A percentile compares a stretch with the other conserved stretches of the same genome.
Conservation (phyloP, 1,140 invertebrate species). For the Pachypsylla venusta region DNA sequence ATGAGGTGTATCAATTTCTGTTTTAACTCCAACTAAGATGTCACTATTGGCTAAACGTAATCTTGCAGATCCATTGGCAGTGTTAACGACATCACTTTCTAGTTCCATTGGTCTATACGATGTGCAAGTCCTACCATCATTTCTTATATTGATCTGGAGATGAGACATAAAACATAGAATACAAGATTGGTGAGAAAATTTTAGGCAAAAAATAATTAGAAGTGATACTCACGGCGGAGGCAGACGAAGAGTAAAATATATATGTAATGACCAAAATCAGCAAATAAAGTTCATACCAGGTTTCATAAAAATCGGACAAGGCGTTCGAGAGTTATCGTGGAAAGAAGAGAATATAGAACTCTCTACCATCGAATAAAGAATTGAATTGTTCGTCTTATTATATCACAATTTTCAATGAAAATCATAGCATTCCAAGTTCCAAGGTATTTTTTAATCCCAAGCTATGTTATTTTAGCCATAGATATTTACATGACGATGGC, state of each 20-base stretch:
- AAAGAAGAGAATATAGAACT: too few relatives aligned
- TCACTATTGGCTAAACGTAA: slow-evolving; percentile 80
- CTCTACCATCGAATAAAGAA: too few relatives aligned
- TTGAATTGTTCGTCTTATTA: too few relatives aligned
- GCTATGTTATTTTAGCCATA: too few relatives aligned
- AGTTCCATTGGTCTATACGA: slow-evolving; percentile 83
- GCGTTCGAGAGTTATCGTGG: neutral
- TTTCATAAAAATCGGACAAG: neutral
- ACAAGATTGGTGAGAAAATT: neutral
- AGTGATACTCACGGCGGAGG: neutral
- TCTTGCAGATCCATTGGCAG: slow-evolving; percentile 79
- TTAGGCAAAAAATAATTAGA: neutral
- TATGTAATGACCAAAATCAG: neutral
- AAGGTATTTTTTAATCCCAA: too few relatives aligned
- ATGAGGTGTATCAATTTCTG: slow-evolving; percentile 69
- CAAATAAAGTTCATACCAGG: neutral
- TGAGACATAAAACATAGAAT: neutral
- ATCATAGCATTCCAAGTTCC: too few relatives aligned
- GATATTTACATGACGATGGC: too few relatives aligned
- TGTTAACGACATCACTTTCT: slow-evolving; percentile 75
- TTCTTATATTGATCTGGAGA: slow-evolving; percentile 65
- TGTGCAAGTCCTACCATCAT: slow-evolving; percentile 67
- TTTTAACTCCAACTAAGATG: slow-evolving; percentile 81
- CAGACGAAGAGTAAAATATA: neutral
- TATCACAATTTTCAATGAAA: too few relatives aligned